Base-by-base conservation (phyloP, 2,888 invertebrate genomes). In the Sphaerophoria taeniata region DNA sequence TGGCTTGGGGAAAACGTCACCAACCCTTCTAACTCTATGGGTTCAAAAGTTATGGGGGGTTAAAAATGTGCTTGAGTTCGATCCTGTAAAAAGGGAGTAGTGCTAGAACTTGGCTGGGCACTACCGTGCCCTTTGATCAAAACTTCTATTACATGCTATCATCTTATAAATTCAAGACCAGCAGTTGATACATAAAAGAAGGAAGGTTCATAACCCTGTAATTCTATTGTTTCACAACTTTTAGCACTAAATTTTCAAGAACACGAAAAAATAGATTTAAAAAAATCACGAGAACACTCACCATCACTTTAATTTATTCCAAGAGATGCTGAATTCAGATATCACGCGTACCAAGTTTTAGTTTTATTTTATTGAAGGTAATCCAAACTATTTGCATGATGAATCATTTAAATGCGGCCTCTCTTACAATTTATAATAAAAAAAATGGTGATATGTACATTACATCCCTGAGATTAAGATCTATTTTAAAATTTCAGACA, bases 321-420 rank as follows among this genome's bases (percentile, higher is more conserved):
- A 3, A 53, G 11, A 67, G 69, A 61, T 60, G 39, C 39, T 75
- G 14, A 31, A 58, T 58, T 58, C 14, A 63, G 63, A 65, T 65
- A 65, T 45, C 14, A 36, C 65, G 53, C 67, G 36, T 53, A 12
- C 11, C 7, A 43, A 43, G 9, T 11, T 12, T 43, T 2, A 60
- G 47, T n/a, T 51, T 43, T 53, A 53, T 55, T 43, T 51, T 67
- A 39, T 53, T 39, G 67, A 67, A 53, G n/a, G 33, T 79, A 84
- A 76, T 80, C 80, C 80, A 80, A 53, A 84, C 74, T 65, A 53
- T 78, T 83, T 73, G 69, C 56, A 0, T 60, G 71, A 72, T 84
- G 80, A 84, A 72, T 84, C 84, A 84, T 75, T 78, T 12, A 12
- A 34, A 58, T 55, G 47, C 65, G 58, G 67, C 71, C 43, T 11